These are phyloP conservation scores for Marcusenius ussheri DNA, from an alignment of 2,113 vertebrate genomes.

Conservation along the genomic window DNA sequence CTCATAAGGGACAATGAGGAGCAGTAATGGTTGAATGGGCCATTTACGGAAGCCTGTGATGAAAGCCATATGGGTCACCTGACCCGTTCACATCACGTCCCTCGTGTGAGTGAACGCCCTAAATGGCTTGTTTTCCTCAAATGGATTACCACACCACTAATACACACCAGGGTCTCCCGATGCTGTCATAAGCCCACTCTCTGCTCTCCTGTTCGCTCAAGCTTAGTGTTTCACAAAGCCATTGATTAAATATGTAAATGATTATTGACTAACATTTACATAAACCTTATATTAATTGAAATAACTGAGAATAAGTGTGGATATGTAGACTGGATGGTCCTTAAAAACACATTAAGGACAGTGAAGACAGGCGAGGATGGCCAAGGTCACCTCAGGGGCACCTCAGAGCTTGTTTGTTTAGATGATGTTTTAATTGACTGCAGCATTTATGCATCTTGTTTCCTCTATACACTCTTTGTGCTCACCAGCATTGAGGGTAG, in stretches of 20 bases:
- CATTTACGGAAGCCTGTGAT: not conserved
- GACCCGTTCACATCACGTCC: not conserved
- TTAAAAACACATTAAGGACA: not conserved
- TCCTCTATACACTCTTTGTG: not conserved
- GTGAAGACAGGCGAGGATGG: not conserved
- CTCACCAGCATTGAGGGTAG: too few relatives aligned
- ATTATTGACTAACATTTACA: not conserved
- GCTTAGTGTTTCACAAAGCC: not conserved
- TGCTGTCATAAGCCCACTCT: not conserved
- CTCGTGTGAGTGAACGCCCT: not conserved
- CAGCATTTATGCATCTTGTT: not conserved
- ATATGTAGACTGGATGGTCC: not conserved
- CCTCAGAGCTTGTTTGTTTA: not conserved
- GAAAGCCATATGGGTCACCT: not conserved
- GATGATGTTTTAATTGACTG: not conserved
- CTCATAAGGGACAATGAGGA: not conserved
- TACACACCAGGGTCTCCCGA: not conserved
- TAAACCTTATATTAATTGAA: not conserved
- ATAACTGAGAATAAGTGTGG: not conserved
- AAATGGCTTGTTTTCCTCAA: not conserved
- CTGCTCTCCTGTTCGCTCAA: not conserved
- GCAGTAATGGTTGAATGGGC: not conserved
- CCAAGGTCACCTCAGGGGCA: too few relatives aligned
- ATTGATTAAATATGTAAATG: not conserved
- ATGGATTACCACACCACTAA: not conserved